Percentiles rank a stretch among this genome's conserved stretches.
These are phyloP conservation scores for Lampropteryx suffumata DNA, from an alignment of 2,888 invertebrate species.

Conservation along the genomic window DNA sequence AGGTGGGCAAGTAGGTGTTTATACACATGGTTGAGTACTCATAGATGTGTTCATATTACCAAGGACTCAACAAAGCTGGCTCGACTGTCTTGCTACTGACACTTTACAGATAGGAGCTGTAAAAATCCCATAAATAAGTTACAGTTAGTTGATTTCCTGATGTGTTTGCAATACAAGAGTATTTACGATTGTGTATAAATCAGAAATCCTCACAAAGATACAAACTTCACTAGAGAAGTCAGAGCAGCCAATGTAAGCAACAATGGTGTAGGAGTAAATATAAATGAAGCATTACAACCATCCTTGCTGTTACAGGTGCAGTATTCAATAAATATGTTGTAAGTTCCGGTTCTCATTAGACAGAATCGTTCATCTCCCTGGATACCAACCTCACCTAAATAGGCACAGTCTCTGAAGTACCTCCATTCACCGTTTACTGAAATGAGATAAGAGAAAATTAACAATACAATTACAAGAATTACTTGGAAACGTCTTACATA, in stretches of 20 bases:
- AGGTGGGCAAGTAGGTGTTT: no score
- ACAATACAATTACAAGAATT: no score
- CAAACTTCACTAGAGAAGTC: slow-evolving; percentile 4
- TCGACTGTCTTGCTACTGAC: no score
- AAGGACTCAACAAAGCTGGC: no score
- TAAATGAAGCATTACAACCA: slow-evolving; percentile 89
- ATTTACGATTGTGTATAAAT: not conserved
- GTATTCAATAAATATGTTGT: slow-evolving; percentile 96
- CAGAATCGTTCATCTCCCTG: slow-evolving; percentile 95
- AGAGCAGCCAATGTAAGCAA: slow-evolving; percentile 7
- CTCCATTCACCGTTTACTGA: slow-evolving; percentile 94
- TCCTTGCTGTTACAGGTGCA: slow-evolving; percentile 97
- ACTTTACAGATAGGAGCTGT: no score
- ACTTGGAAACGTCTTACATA: no score
- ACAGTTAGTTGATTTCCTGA: not conserved
- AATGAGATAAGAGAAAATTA: slow-evolving; percentile 29
- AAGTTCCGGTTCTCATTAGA: slow-evolving; percentile 94
- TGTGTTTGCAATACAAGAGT: not conserved
- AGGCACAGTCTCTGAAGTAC: slow-evolving; percentile 94
- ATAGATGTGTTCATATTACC: no score
- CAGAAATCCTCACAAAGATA: not conserved
- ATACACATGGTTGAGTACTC: no score
- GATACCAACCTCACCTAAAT: slow-evolving; percentile 94
- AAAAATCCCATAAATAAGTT: no score
- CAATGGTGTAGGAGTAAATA: slow-evolving; percentile 55